phyloP scores from a whole-genome alignment of 2,797 vertebrate genomes.

The Falco biarmicus region DNA sequence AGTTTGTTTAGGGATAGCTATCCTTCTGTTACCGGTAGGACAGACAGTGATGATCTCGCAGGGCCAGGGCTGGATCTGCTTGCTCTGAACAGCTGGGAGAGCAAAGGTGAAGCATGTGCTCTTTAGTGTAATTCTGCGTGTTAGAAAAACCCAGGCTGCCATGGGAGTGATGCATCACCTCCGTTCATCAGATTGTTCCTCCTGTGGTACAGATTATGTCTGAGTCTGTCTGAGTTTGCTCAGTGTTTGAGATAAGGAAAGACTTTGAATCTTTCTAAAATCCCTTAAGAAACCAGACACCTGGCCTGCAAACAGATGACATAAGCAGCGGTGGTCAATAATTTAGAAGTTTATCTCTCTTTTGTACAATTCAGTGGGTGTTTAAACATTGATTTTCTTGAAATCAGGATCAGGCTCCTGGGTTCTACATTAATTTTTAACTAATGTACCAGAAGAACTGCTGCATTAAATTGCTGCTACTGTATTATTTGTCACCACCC shows the following conservation, averaged over 20 bases:
- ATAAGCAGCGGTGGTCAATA: slow-evolving; percentile 45
- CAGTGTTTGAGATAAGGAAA: slow-evolving; percentile 70
- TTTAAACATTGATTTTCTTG: slow-evolving; percentile 53
- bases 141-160: slow-evolving; percentile 56
- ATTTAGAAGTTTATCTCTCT: slow-evolving; percentile 44
- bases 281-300: slow-evolving; percentile 73
- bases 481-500: background rate
- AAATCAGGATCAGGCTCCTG: background rate
- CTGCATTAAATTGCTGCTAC: slow-evolving; percentile 23
- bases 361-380: slow-evolving; percentile 1
- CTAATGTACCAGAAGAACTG: slow-evolving; percentile 26
- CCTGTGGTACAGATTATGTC: slow-evolving; percentile 60
- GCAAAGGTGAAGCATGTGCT: slow-evolving; percentile 71
- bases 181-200: slow-evolving; percentile 62
- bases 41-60: slow-evolving; percentile 58
- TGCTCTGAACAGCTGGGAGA: slow-evolving; percentile 62
- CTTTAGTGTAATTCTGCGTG: slow-evolving; percentile 52
- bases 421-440: slow-evolving; percentile 57
- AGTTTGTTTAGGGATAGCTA: slow-evolving; percentile 59
- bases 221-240: slow-evolving; percentile 71
- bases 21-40: slow-evolving; percentile 18
- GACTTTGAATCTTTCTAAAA: slow-evolving; percentile 56
- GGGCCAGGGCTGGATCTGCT: slow-evolving; percentile 37
- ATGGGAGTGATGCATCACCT: slow-evolving; percentile 57
- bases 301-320: slow-evolving; percentile 67